Conservation (phyloP, 2,797 vertebrate genomes). For the Xiphorhynchus erythropygius region DNA sequence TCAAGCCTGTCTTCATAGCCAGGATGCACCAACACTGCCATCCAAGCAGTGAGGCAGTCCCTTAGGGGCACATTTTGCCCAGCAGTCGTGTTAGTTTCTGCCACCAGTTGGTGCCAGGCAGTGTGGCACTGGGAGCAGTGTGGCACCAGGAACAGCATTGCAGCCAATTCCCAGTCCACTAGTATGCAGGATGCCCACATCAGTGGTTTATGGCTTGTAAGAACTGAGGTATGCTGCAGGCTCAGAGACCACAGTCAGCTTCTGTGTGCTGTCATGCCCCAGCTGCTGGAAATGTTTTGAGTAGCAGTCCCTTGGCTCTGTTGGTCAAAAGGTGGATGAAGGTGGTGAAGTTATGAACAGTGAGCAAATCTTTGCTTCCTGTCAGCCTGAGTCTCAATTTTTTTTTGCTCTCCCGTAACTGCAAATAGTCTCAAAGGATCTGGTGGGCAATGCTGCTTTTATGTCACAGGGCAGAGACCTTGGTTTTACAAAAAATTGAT, state of each 20-base stretch:
- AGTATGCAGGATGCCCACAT: background rate
- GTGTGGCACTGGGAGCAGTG: background rate
- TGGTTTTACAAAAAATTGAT: background rate
- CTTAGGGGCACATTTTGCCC: background rate
- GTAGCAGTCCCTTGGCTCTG: constrained; percentile 24
- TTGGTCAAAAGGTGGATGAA: constrained; percentile 52
- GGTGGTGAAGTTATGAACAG: constrained; percentile 44
- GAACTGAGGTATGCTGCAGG: background rate
- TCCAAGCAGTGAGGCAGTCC: background rate
- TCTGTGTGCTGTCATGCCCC: constrained; percentile 4
- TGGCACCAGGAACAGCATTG: background rate
- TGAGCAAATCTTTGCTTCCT: constrained; percentile 34
- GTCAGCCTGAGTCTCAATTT: constrained; percentile 8
- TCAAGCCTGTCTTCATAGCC: background rate
- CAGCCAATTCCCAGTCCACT: background rate
- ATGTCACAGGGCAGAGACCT: background rate
- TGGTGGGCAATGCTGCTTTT: background rate
- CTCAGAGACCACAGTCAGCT: background rate
- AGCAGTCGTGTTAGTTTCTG: background rate
- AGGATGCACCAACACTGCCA: background rate
- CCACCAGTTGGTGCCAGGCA: background rate
- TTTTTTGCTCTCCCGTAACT: constrained; percentile 14
- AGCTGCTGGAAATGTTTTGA: constrained; percentile 29
- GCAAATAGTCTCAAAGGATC: background rate
- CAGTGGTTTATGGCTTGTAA: background rate